Evolutionary conservation across 2,888 invertebrate species (phyloP).

Genomic region (Trissoscelio sp.): DNA sequence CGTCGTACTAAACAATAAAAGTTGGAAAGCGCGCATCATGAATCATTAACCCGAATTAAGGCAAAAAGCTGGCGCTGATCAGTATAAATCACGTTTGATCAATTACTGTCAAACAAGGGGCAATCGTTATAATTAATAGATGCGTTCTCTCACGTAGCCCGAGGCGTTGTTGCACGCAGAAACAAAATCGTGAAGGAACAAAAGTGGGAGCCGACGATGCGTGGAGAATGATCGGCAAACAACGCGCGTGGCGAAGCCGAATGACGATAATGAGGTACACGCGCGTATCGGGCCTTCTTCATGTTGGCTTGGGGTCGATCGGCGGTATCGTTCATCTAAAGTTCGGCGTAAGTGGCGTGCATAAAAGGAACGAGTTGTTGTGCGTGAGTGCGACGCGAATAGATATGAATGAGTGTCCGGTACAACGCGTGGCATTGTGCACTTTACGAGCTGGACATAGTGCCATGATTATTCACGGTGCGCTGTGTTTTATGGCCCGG

Average conservation of each 20-base stretch:
- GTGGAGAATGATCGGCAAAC: slow-evolving; percentile 78
- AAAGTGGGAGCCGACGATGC: slow-evolving; percentile 72
- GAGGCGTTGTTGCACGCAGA: slow-evolving; percentile 32
- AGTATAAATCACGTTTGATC: slow-evolving; percentile 60
- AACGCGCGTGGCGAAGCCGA: slow-evolving; percentile 78
- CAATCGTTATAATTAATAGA: slow-evolving; percentile 63
- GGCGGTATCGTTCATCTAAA: slow-evolving; percentile 61
- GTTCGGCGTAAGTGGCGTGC: slow-evolving; percentile 57
- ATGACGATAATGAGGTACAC: slow-evolving; percentile 81
- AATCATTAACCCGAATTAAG: slow-evolving; percentile 48
- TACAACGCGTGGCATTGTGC: slow-evolving; percentile 76
- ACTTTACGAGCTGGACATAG: slow-evolving; percentile 79
- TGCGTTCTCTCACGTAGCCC: slow-evolving; percentile 57
- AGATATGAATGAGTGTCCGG: slow-evolving; percentile 67
- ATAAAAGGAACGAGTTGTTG: slow-evolving; percentile 60
- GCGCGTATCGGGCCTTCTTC: slow-evolving; percentile 76
- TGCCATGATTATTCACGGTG: slow-evolving; percentile 83
- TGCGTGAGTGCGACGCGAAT: slow-evolving; percentile 61
- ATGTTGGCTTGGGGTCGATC: slow-evolving; percentile 65
- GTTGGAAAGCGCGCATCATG: slow-evolving; percentile 17
- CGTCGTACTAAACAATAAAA: slow-evolving; percentile 10
- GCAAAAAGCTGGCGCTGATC: slow-evolving; percentile 11
- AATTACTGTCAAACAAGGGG: slow-evolving; percentile 52
- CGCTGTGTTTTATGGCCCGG: slow-evolving; percentile 82
- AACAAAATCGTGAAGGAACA: slow-evolving; percentile 58